These are phyloP conservation scores for Lasiurus borealis DNA, from an alignment of 2,113 vertebrate genomes.

Conservation along the genomic window DNA sequence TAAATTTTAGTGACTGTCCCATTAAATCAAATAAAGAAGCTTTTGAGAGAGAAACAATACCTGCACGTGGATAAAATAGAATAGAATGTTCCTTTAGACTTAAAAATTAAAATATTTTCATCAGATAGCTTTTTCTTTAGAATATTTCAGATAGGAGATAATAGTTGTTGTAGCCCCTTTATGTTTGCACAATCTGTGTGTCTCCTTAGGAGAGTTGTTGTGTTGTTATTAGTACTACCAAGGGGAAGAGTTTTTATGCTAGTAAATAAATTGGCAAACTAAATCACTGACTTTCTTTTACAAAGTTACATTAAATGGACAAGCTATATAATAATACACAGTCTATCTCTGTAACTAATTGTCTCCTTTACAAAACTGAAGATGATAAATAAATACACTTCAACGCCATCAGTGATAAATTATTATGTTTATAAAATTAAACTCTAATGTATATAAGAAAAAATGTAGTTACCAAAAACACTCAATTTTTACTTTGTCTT, in stretches of 20 bases:
- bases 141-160: neutral
- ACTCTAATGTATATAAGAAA: slow-evolving; percentile 24
- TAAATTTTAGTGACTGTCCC: neutral
- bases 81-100: neutral
- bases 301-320: slow-evolving; percentile 21
- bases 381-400: slow-evolving; percentile 67
- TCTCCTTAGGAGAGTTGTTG: neutral
- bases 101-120: slow-evolving; percentile 54
- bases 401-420: slow-evolving; percentile 36
- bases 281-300: slow-evolving; percentile 53
- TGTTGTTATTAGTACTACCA: slow-evolving; percentile 47
- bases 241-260: slow-evolving; percentile 24
- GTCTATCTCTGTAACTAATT: slow-evolving; percentile 60
- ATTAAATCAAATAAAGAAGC: neutral
- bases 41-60: neutral
- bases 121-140: slow-evolving; percentile 44
- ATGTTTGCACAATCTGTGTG: slow-evolving; percentile 26
- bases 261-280: slow-evolving; percentile 8
- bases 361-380: slow-evolving; percentile 18
- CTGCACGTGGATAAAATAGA: neutral
- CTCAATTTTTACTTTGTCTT: neutral
- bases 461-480: neutral
- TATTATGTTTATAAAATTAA: slow-evolving; percentile 62
- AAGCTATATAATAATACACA: slow-evolving; percentile 2
- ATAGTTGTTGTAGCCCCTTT: neutral